These are phyloP conservation scores for Pantherophis vulpinus DNA, from an alignment of 2,797 vertebrate genomes.

Conservation along the genomic window DNA sequence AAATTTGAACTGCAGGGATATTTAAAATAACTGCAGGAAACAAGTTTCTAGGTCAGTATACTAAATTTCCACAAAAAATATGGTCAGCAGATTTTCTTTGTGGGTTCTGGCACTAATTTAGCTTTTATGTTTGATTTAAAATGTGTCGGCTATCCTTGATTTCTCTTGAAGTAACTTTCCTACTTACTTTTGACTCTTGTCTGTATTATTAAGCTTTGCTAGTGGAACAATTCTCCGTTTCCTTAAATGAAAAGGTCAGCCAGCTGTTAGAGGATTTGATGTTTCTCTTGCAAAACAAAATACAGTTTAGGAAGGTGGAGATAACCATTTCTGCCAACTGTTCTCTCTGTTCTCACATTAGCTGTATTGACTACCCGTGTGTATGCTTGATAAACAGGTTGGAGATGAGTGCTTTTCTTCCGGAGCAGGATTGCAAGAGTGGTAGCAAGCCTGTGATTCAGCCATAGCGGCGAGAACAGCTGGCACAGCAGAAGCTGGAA, in stretches of 20 bases:
- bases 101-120: neutral
- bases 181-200: neutral
- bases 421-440: neutral
- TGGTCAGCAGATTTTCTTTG: neutral
- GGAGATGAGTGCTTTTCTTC: neutral
- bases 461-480: conserved; percentile 75
- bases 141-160: neutral
- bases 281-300: neutral
- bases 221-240: neutral
- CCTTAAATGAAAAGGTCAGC: neutral
- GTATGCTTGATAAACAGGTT: neutral
- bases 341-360: neutral
- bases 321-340: neutral
- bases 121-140: neutral
- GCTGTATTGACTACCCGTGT: neutral
- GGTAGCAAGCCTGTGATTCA: conserved; percentile 47
- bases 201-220: neutral
- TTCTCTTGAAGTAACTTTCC: neutral
- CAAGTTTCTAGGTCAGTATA: neutral
- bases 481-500: conserved; percentile 94
- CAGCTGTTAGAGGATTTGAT: neutral
- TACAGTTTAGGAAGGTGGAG: neutral
- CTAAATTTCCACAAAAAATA: neutral
- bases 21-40: neutral
- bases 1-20: neutral